phyloP scores from a whole-genome alignment of 1,140 invertebrate species.

The Drosophila virilis region DNA sequence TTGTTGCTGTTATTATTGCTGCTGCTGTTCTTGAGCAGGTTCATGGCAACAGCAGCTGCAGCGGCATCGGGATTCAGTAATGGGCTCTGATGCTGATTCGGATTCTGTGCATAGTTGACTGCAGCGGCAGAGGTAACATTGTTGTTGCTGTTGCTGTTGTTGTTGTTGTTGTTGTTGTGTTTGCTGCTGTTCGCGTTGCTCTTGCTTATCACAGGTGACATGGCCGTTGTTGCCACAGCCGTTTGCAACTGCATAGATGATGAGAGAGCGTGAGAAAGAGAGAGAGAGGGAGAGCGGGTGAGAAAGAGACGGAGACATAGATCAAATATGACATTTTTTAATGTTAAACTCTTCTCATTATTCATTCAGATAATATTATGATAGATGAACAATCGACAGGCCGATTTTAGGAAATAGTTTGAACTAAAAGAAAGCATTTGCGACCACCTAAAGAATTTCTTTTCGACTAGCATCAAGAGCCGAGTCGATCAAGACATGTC shows the following conservation, averaged over 20 bases:
- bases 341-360: too few species aligned
- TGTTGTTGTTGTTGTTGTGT: slow-evolving; percentile 2
- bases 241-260: slow-evolving; percentile 23
- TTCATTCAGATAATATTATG: too few species aligned
- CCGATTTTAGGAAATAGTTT: too few species aligned
- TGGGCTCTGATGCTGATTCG: neutral
- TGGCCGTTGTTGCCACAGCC: slow-evolving; percentile 27
- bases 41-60: slow-evolving; percentile 11
- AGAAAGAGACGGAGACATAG: neutral
- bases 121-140: neutral
- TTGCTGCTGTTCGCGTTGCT: slow-evolving; percentile 36
- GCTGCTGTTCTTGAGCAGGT: slow-evolving; percentile 4
- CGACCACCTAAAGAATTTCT: too few species aligned
- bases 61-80: slow-evolving; percentile 7
- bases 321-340: neutral
- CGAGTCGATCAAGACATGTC: too few species aligned
- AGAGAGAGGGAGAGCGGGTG: neutral
- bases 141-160: slow-evolving; percentile 11
- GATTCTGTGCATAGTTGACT: slow-evolving; percentile 17
- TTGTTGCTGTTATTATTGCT: slow-evolving; percentile 16
- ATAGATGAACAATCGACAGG: too few species aligned
- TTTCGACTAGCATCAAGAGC: too few species aligned
- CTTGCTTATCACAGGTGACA: slow-evolving; percentile 75
- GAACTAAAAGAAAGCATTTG: too few species aligned
- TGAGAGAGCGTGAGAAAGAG: neutral